Conservation (phyloP, 2,797 vertebrate species). For the Chloroceryle amazona region DNA sequence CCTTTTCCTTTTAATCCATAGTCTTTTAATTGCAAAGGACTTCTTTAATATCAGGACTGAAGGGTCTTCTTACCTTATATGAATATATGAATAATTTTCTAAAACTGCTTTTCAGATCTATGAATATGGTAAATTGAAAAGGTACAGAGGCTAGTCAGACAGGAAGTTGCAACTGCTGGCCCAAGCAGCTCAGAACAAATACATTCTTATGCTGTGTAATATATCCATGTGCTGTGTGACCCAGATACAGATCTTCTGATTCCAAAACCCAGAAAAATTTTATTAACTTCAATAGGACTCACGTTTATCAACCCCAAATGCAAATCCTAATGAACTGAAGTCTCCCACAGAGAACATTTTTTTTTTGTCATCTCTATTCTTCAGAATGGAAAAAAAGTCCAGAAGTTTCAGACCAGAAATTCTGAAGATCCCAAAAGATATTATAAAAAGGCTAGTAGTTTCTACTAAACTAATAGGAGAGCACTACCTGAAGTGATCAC, state of each 20-base stretch:
- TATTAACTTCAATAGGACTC: neutral
- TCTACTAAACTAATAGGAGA: neutral
- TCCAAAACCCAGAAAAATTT: neutral
- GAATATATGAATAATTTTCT: constrained; percentile 19
- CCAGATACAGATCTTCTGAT: neutral
- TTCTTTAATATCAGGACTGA: constrained; percentile 21
- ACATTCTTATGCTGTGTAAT: neutral
- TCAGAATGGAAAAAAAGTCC: neutral
- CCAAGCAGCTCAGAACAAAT: neutral
- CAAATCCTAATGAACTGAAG: neutral
- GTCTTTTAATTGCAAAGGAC: constrained; percentile 1
- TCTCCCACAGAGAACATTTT: neutral
- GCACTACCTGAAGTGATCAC: neutral
- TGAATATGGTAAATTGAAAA: neutral
- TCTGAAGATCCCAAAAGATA: neutral
- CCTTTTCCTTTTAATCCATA: neutral
- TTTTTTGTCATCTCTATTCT: neutral
- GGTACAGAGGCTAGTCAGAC: neutral
- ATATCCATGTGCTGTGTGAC: neutral
- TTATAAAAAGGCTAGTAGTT: neutral
- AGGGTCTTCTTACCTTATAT: neutral
- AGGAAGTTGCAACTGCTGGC: neutral
- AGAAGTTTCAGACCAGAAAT: neutral
- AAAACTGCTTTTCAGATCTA: constrained; percentile 23
- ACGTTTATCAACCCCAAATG: neutral